Evolutionary conservation across 2,113 vertebrate genomes (phyloP).

Genomic region (Vulpes ferrilata): DNA sequence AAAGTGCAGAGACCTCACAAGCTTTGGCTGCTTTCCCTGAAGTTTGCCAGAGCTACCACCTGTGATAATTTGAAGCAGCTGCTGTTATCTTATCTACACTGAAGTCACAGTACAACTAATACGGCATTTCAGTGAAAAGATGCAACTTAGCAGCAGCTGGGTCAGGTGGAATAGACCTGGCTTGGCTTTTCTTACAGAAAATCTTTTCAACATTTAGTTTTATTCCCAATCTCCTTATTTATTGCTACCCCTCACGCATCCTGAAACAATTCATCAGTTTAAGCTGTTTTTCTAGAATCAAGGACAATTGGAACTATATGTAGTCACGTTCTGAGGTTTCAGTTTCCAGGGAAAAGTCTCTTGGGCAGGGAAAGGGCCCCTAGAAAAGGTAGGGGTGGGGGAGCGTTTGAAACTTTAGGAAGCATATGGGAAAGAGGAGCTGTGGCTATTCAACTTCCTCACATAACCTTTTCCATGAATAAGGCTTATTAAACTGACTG

Average conservation of each 20-base stretch:
- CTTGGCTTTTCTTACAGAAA: not conserved
- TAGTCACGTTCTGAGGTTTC: not conserved
- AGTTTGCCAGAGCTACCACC: not conserved
- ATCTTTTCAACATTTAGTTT: not conserved
- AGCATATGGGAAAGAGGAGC: not conserved
- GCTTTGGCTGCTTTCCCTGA: not conserved
- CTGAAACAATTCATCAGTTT: not conserved
- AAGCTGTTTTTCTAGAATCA: not conserved
- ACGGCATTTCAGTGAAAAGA: not conserved
- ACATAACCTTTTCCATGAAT: not conserved
- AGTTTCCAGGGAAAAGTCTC: not conserved
- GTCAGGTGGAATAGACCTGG: not conserved
- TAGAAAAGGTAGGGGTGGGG: fast-evolving
- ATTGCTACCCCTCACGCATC: fast-evolving
- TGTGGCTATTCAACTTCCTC: not conserved
- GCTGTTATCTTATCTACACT: not conserved
- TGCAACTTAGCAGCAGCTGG: not conserved
- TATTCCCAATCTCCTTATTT: not conserved
- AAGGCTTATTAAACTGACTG: slow-evolving; percentile 15
- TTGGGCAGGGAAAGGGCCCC: not conserved
- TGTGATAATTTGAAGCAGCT: not conserved
- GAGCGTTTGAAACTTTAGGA: not conserved
- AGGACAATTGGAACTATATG: not conserved
- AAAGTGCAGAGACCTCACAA: not conserved
- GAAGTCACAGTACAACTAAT: not conserved